phyloP scores from a whole-genome alignment of 1,140 invertebrate genomes.

The Lordiphosa clarofinis region DNA sequence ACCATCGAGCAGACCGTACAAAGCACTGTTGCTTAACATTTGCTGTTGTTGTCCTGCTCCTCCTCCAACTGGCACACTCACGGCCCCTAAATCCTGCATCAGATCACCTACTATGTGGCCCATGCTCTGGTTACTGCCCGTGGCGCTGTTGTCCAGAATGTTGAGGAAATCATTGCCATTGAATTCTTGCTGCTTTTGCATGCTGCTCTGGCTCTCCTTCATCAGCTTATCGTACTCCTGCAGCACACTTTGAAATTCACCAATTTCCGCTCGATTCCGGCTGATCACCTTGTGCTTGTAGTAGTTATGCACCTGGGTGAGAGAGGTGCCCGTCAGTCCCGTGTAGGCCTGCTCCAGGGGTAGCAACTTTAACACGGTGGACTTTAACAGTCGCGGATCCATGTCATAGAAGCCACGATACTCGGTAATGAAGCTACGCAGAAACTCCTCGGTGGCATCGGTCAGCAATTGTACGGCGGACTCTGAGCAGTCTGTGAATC shows the following conservation, averaged over 20 bases:
- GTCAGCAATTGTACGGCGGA: conserved; percentile 64
- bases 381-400: conserved; percentile 22
- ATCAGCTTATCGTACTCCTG: conserved; percentile 77
- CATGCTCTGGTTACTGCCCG: conserved; percentile 50
- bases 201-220: conserved; percentile 76
- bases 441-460: conserved; percentile 69
- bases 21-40: conserved; percentile 35
- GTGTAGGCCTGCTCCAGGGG: conserved; percentile 66
- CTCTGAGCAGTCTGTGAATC: conserved; percentile 74
- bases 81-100: conserved; percentile 56
- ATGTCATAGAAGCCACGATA: conserved; percentile 49
- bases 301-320: conserved; percentile 74
- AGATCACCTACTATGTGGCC: conserved; percentile 53
- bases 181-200: conserved; percentile 56
- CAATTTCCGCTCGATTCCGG: conserved; percentile 66
- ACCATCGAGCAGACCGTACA: conserved; percentile 47
- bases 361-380: conserved; percentile 37
- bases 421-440: conserved; percentile 55
- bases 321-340: conserved; percentile 55
- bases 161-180: conserved; percentile 73
- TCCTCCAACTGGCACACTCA: conserved; percentile 45
- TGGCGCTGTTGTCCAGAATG: conserved; percentile 59
- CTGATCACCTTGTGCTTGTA: conserved; percentile 77
- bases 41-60: conserved; percentile 33
- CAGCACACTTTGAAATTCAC: conserved; percentile 65